These are phyloP conservation scores for Actinia tenebrosa DNA, from an alignment of 64 coral and sea anemone genomes.

Conservation along the genomic window DNA sequence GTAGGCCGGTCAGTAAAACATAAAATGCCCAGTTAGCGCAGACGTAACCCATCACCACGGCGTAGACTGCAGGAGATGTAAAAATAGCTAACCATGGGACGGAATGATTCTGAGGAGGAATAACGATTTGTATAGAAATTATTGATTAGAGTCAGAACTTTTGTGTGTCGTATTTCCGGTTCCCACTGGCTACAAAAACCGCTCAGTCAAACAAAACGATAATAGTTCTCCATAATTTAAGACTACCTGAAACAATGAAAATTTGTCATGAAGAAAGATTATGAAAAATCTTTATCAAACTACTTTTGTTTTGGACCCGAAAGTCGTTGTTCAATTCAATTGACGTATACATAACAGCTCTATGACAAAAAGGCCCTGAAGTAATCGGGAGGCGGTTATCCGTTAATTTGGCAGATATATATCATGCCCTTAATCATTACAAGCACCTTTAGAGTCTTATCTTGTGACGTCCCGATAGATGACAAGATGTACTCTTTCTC, in stretches of 20 bases:
- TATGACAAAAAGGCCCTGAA: no score
- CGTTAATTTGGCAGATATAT: no score
- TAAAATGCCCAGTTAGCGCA: constrained; percentile 87
- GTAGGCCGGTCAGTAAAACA: constrained; percentile 76
- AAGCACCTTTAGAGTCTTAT: constrained; percentile 61
- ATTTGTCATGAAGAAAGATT: no score
- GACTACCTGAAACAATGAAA: no score
- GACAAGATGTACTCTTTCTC: constrained; percentile 78
- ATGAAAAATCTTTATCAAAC: no score
- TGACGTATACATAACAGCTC: no score
- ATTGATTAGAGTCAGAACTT: background rate
- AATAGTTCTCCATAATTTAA: no score
- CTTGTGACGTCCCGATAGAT: constrained; percentile 65
- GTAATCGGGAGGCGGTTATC: no score
- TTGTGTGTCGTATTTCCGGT: background rate
- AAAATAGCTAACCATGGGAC: constrained; percentile 71
- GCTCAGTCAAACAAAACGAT: no score
- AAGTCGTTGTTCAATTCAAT: no score
- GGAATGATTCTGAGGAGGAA: constrained; percentile 36
- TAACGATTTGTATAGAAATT: background rate
- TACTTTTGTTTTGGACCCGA: no score
- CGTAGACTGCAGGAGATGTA: constrained; percentile 70
- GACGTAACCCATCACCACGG: constrained; percentile 66
- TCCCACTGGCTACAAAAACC: no score
- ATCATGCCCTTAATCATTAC: background rate